Percentiles rank a stretch among this genome's conserved stretches.
These are phyloP conservation scores for Mustelus asterias DNA, from an alignment of 2,113 vertebrate genomes.

Conservation along the genomic window DNA sequence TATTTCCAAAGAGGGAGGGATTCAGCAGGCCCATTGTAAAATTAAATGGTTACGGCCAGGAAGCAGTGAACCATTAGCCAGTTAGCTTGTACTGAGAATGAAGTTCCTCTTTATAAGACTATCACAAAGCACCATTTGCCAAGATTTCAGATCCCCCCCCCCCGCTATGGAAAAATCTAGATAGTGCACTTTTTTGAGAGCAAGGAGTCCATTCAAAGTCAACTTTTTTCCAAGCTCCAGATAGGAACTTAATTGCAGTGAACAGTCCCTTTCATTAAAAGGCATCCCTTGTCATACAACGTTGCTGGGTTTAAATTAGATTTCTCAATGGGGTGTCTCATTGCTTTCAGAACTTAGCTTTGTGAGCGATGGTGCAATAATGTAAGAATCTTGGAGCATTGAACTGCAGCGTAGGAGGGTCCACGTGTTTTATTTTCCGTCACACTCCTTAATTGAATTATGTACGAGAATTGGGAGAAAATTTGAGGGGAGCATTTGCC, in stretches of 20 bases:
- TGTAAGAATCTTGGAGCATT: not conserved
- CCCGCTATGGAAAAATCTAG: not conserved
- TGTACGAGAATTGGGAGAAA: not conserved
- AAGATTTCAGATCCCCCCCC: not conserved
- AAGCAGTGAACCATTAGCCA: constrained; percentile 33
- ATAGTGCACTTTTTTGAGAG: not conserved
- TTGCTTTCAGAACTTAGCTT: not conserved
- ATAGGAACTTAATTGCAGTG: not conserved
- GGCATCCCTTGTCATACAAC: no score
- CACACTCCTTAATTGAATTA: not conserved
- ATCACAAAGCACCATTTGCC: not conserved
- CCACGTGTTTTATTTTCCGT: not conserved
- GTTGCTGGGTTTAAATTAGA: not conserved
- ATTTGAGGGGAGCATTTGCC: not conserved
- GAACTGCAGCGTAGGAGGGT: no score
- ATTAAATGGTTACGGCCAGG: constrained; percentile 45
- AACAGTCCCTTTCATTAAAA: not conserved
- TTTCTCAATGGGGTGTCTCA: not conserved
- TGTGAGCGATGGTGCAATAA: not conserved
- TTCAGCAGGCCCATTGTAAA: constrained; percentile 39
- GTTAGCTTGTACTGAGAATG: not conserved
- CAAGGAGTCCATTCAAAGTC: not conserved
- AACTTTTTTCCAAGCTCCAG: not conserved
- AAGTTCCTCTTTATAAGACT: no score
- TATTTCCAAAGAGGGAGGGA: not conserved